Percentiles rank a stretch among this genome's conserved stretches.
Conservation (phyloP, 2,113 vertebrate species). For the Lonchura striata region DNA sequence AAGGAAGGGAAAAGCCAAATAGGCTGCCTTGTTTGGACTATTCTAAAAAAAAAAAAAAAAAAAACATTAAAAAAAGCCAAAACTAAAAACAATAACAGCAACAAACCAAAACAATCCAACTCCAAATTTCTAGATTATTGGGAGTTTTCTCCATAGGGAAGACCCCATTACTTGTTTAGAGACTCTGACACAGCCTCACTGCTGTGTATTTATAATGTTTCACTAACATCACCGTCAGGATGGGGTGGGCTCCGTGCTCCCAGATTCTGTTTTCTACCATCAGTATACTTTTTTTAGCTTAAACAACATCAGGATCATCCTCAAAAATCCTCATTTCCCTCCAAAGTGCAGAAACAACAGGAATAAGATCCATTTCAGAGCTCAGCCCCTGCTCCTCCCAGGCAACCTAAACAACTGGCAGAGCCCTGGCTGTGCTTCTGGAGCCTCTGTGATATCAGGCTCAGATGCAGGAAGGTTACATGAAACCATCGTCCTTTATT, state of each 20-base stretch:
- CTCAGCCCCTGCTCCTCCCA: background rate
- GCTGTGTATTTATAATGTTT: background rate
- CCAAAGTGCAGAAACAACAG: background rate
- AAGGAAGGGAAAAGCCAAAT: background rate
- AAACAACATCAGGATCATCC: background rate
- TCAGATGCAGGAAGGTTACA: constrained; percentile 16
- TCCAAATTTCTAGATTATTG: background rate
- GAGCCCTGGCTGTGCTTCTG: background rate
- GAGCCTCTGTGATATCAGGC: background rate
- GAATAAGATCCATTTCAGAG: background rate
- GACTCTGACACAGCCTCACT: background rate
- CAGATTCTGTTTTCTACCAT: background rate
- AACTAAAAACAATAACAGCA: too few relatives aligned
- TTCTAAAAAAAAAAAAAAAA: background rate
- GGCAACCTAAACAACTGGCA: background rate
- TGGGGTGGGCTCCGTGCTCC: background rate
- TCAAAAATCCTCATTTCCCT: background rate
- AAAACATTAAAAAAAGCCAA: too few relatives aligned
- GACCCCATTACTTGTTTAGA: background rate
- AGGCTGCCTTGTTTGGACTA: background rate
- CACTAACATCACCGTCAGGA: fast-evolving
- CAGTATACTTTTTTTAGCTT: background rate
- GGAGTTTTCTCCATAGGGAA: background rate
- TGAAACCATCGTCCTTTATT: constrained; percentile 31
- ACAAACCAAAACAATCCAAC: background rate